These are phyloP conservation scores for Eurosta solidaginis DNA, from an alignment of 1,140 invertebrate species.

Conservation along the genomic window DNA sequence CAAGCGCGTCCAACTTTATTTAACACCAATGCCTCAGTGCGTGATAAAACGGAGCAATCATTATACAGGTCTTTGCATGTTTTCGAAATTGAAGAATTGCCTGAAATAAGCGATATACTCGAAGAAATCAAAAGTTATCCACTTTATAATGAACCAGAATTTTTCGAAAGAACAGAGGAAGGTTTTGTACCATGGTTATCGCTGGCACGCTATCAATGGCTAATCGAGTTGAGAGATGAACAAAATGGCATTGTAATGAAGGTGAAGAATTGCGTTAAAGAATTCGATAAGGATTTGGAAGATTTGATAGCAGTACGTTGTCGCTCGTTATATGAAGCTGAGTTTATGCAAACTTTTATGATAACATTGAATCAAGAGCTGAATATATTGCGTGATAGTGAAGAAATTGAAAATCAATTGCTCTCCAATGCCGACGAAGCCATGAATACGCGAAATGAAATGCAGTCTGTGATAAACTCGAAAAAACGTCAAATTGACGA, in stretches of 20 bases:
- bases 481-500: conserved; percentile 66
- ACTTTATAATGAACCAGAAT: conserved; percentile 35
- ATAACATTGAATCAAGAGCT: conserved; percentile 81
- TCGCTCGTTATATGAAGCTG: conserved; percentile 67
- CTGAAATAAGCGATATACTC: not conserved
- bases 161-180: conserved; percentile 41
- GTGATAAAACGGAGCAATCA: not conserved
- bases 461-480: conserved; percentile 62
- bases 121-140: conserved; percentile 29
- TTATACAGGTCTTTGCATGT: not conserved
- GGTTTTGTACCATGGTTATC: conserved; percentile 42
- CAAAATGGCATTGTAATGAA: conserved; percentile 68
- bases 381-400: conserved; percentile 75
- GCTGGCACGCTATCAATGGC: conserved; percentile 49
- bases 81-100: conserved; percentile 34
- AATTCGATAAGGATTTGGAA: conserved; percentile 71
- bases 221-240: conserved; percentile 62
- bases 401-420: conserved; percentile 71
- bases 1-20: not conserved
- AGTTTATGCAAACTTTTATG: conserved; percentile 69
- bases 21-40: not conserved
- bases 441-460: conserved; percentile 56
- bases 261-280: conserved; percentile 65
- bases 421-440: conserved; percentile 65
- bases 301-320: conserved; percentile 68